A percentile compares a stretch with the other conserved stretches of the same genome.
Conservation (phyloP, 2,888 invertebrate genomes). For the Himalopsyche anomala region DNA sequence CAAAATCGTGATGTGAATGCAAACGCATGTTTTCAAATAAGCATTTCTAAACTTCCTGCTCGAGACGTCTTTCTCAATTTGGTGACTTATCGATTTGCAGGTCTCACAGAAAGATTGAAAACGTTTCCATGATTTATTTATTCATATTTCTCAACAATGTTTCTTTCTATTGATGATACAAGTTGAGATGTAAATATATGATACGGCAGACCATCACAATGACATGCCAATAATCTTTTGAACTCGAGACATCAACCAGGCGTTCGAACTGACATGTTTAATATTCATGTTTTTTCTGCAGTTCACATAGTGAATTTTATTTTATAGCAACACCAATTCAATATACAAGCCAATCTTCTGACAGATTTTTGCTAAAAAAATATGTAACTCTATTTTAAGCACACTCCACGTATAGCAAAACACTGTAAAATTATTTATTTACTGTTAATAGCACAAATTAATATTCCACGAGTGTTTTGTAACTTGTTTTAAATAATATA, state of each 20-base stretch:
- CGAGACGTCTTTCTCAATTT: neutral
- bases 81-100: slow-evolving; percentile 9
- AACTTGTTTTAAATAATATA: too few relatives aligned
- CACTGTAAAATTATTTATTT: too few relatives aligned
- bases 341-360: too few relatives aligned
- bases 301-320: too few relatives aligned
- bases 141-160: neutral
- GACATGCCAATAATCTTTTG: slow-evolving; percentile 14
- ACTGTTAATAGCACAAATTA: too few relatives aligned
- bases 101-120: slow-evolving; percentile 6
- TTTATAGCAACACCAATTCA: too few relatives aligned
- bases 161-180: neutral
- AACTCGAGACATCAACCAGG: neutral
- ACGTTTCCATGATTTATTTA: slow-evolving; percentile 1
- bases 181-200: neutral
- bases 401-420: too few relatives aligned
- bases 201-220: neutral
- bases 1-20: slow-evolving; percentile 20
- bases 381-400: too few relatives aligned
- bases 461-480: too few relatives aligned
- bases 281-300: too few relatives aligned
- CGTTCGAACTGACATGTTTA: too few relatives aligned
- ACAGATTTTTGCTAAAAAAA: too few relatives aligned
- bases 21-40: slow-evolving; percentile 13
- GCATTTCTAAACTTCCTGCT: slow-evolving; percentile 28